Conservation (phyloP, 2,113 vertebrate species). For the Psilopsiagon aurifrons region DNA sequence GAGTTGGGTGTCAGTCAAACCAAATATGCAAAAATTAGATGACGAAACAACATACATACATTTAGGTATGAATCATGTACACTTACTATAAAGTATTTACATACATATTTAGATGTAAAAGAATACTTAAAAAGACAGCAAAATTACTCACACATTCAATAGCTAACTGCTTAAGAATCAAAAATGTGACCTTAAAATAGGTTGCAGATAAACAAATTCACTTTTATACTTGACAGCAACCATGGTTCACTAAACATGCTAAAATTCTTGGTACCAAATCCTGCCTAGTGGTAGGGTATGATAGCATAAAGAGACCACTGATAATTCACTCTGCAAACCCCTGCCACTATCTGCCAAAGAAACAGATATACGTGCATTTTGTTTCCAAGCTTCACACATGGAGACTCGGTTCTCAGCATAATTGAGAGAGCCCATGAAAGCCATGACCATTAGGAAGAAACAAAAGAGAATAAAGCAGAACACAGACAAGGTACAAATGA, state of each 20-base stretch:
- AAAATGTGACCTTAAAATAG: background rate
- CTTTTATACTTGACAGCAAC: background rate
- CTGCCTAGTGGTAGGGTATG: background rate
- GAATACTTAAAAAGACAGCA: background rate
- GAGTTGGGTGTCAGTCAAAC: background rate
- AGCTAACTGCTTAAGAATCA: background rate
- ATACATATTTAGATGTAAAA: background rate
- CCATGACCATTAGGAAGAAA: background rate
- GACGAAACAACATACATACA: background rate
- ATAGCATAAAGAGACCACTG: background rate
- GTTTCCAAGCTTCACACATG: background rate
- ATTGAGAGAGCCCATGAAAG: background rate
- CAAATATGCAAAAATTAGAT: background rate
- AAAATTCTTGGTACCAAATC: background rate
- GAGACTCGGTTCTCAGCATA: rapidly evolving
- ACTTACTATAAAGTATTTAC: background rate
- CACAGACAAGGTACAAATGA: background rate
- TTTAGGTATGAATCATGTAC: background rate
- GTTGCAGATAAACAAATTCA: background rate
- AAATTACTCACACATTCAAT: background rate
- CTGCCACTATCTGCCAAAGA: background rate
- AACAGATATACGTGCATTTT: background rate
- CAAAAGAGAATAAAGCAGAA: background rate
- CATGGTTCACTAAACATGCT: background rate
- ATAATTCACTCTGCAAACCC: rapidly evolving